These are phyloP conservation scores for Ormia ochracea DNA, from an alignment of 2,888 invertebrate genomes.

Conservation along the genomic window DNA sequence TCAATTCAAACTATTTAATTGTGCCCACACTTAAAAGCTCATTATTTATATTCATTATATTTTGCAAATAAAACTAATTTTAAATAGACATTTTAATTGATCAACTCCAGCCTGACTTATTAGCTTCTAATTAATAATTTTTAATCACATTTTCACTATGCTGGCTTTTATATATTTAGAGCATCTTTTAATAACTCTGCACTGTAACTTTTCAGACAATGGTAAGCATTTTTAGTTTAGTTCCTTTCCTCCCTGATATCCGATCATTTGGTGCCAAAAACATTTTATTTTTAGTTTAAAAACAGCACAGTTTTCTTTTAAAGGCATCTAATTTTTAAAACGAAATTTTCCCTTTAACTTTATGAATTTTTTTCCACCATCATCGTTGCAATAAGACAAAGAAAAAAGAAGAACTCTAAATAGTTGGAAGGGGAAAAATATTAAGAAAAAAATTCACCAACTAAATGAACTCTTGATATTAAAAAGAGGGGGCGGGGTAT, in stretches of 20 bases:
- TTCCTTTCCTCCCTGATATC: neutral
- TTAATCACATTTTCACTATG: no score
- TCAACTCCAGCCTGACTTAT: no score
- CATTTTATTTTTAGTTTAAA: slow-evolving; percentile 19
- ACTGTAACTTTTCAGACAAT: neutral
- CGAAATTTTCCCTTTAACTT: neutral
- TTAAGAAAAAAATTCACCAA: slow-evolving; percentile 24
- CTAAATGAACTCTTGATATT: slow-evolving; percentile 60
- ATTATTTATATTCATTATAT: no score
- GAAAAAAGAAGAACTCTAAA: neutral
- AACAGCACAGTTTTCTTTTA: slow-evolving; percentile 39
- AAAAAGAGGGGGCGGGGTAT: slow-evolving; percentile 22
- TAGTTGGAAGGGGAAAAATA: slow-evolving; percentile 24
- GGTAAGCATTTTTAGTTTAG: neutral
- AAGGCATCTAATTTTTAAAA: slow-evolving; percentile 47
- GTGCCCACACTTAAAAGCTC: no score
- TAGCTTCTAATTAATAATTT: no score
- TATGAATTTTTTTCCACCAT: slow-evolving; percentile 10
- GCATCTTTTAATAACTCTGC: no score
- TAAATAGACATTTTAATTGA: no score
- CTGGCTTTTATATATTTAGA: no score
- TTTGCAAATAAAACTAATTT: no score
- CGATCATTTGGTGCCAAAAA: neutral
- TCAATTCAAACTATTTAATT: no score
- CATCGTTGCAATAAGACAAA: slow-evolving; percentile 5